Base-by-base conservation (phyloP, 2,888 invertebrate species). In the Noctuana brunneofusca region DNA sequence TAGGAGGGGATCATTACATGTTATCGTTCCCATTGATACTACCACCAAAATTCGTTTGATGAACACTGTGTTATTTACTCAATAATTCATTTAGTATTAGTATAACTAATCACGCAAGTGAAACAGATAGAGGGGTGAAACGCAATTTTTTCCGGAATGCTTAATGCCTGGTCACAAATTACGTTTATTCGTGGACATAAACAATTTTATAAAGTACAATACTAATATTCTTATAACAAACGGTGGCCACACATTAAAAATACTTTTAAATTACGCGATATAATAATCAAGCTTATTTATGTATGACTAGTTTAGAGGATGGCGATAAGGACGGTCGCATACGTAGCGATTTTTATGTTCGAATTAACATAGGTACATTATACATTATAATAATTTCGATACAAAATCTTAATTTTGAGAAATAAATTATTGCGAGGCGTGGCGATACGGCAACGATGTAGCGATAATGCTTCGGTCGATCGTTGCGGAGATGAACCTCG, bases 231-330 rank as follows among this genome's bases (percentile, higher is more conserved):
- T 71, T 71, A 74, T 74, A 73, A 69, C 66, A 74, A 72, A 70
- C 69, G 70, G 71, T 76, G 74, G 75, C 75, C 81, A 81, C 79
- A 81, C 77, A 67, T 79, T 78, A 76, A 72, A 64, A 71, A 66
- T 78, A 78, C 70, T 72, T 76, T 81, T 81, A 82, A 66, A 75
- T 75, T 77, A 83, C 70, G 81, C 76, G 76, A 81, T 83, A 81
- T 74, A 72, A 75, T 81, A 79, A 66, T 76, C 72, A 83, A 85
- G 84, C 84, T 89, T 89, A 87, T 71, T 73, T 76, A 76, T 68
- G 71, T 87, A 84, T 83, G 82, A 89, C 90, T 91, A 91, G 90
- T 91, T 90, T 91, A 91, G 91, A 91, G 90, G 91, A 91, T 91
- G 91, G 90, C 90, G 88, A 84, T 84, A 80, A 83, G 91, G 91